A percentile compares a stretch with the other conserved stretches of the same genome.
Conservation (phyloP, 2,797 vertebrate genomes). For the Poeciliopsis gracilis region DNA sequence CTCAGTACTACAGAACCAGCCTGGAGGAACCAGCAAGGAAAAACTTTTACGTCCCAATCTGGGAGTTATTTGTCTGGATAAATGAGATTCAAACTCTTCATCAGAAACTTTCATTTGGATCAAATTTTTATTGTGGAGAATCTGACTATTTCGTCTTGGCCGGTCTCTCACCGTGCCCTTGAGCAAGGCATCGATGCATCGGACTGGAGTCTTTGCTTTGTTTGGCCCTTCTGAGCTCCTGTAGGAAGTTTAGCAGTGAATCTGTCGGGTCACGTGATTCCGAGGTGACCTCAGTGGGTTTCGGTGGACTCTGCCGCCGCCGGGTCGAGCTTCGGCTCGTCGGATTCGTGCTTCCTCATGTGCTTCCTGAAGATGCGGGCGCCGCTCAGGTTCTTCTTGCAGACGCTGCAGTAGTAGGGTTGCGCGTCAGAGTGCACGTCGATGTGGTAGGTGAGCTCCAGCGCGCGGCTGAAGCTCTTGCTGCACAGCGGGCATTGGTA, state of each 20-base stretch:
- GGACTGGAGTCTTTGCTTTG: neutral
- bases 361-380: slow-evolving; percentile 58
- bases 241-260: neutral
- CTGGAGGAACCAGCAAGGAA: neutral
- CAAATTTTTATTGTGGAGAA: neutral
- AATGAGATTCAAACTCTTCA: neutral
- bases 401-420: slow-evolving; percentile 57
- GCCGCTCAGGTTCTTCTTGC: slow-evolving; percentile 64
- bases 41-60: neutral
- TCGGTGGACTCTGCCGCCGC: neutral
- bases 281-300: neutral
- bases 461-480: slow-evolving; percentile 66
- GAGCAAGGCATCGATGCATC: neutral
- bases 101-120: neutral
- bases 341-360: slow-evolving; percentile 56
- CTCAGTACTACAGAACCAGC: neutral
- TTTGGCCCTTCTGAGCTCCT: neutral
- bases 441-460: slow-evolving; percentile 66
- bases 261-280: neutral
- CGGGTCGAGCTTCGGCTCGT: fast-evolving
- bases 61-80: neutral
- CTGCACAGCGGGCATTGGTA: slow-evolving; percentile 61
- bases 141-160: neutral
- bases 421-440: slow-evolving; percentile 38
- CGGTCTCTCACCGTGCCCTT: neutral